Evolutionary conservation across 2,797 vertebrate genomes (phyloP), one percentile per base, ranked within the genome.

Genomic region (Catostomus latipinnis): DNA sequence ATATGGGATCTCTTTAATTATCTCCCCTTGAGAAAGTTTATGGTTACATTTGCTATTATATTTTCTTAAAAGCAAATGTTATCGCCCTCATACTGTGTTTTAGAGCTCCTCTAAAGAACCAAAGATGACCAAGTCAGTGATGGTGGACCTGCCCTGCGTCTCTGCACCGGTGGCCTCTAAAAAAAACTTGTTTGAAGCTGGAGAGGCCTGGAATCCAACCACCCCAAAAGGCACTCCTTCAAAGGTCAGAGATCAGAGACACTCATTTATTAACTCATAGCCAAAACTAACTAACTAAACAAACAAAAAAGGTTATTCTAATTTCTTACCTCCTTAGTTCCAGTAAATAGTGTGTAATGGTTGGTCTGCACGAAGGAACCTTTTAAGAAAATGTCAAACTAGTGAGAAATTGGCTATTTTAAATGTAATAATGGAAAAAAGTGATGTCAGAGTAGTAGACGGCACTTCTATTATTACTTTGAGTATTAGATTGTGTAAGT

Each of bases 111-210:
- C 88, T 72, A 93, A 95, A 88, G 89, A 93, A 82, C 77, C 88
- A 0, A 94, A 92, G 82, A 82, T 93, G 18, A 80, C 80, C 56
- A 94, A 96, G 78, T 88, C 93, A 72, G 84, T 93, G 0, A 91
- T 90, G 74, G 86, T 90, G 8, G 96, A 99, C 83, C 88, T 97
- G 75, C 93, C 93, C 8, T 88, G 76, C 83, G 92, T 94, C 0
- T 93, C 92, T 34, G 95, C 95, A 86, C 93, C 93, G 0, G 95
- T 99, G 52, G 86, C 96, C 22, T 93, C 90, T 83, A 97, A 96
- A 54, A 99, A 98, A 91, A 96, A 74, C 78, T 90, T 93, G 46
- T 99, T 97, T 93, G 97, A 98, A 87, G 93, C 92, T 0, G 96
- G 96, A 46, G 97, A 98, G 5, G 89, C 94, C 10, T 93, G 94